Conservation (phyloP, 2,888 invertebrate species). For the Myopa tessellatipennis region DNA sequence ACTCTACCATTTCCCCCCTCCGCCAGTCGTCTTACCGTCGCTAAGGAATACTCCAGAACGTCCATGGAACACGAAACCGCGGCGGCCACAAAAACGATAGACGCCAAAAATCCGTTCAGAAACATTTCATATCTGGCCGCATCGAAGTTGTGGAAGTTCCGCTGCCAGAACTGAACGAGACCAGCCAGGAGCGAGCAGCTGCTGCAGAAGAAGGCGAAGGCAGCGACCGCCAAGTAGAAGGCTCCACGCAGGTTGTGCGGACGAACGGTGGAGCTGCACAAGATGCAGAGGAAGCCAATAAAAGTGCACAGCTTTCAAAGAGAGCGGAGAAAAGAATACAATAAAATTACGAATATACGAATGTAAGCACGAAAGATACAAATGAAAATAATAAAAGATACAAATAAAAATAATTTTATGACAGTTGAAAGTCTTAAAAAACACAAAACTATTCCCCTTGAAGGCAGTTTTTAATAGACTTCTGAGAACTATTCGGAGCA, state of each 20-base stretch:
- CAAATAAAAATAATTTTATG: neutral
- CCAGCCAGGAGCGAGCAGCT: conserved; percentile 50
- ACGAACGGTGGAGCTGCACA: conserved; percentile 53
- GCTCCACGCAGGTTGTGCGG: conserved; percentile 57
- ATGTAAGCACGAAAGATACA: neutral
- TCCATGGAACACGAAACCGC: conserved; percentile 48
- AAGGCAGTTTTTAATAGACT: no score
- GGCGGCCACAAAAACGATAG: conserved; percentile 46
- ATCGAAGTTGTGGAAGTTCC: conserved; percentile 51
- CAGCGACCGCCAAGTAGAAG: conserved; percentile 53
- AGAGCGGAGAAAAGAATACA: neutral
- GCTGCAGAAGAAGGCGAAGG: conserved; percentile 49
- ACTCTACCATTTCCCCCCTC: no score
- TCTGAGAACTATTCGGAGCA: no score
- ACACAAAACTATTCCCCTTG: no score
- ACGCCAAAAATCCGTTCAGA: conserved; percentile 47
- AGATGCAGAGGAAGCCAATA: conserved; percentile 58
- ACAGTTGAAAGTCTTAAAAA: no score
- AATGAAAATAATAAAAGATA: neutral
- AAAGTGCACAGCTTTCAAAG: conserved; percentile 50
- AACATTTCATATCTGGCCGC: conserved; percentile 50
- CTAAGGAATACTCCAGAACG: conserved; percentile 47
- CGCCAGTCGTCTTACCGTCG: conserved; percentile 45
- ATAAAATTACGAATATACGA: neutral
- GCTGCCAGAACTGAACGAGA: conserved; percentile 54